A percentile compares a stretch with the other conserved stretches of the same genome.
Evolutionary conservation across 1,140 invertebrate genomes (phyloP).

Genomic region (Fragariocoptes setiger): DNA sequence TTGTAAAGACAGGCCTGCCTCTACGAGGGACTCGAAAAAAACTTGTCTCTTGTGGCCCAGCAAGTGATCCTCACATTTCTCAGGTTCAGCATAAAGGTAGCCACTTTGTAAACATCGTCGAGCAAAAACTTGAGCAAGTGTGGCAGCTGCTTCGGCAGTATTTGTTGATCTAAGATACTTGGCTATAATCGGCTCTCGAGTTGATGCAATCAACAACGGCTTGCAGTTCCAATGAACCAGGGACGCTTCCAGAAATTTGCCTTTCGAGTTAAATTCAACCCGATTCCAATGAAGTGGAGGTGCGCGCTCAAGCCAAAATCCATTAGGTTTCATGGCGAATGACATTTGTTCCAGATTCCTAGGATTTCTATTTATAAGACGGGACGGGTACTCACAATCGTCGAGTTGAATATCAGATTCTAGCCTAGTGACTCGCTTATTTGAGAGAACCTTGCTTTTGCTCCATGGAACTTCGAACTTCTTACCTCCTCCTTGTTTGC

Average conservation of each 20-base stretch:
- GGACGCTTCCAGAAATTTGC: slow-evolving; percentile 2
- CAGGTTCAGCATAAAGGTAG: slow-evolving; percentile 2
- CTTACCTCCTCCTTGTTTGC: no score
- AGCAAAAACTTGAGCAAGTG: slow-evolving; percentile 5
- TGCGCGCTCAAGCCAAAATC: slow-evolving; percentile 6
- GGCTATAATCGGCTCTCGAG: slow-evolving; percentile 1
- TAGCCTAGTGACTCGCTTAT: slow-evolving; percentile 8
- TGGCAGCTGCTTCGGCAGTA: slow-evolving; percentile 2
- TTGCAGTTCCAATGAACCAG: slow-evolving; percentile 7
- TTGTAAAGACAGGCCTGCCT: slow-evolving; percentile 1
- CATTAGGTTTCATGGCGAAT: slow-evolving; percentile 6
- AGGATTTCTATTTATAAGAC: slow-evolving; percentile 8
- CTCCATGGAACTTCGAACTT: no score
- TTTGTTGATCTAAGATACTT: not conserved
- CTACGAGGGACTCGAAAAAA: slow-evolving; percentile 2
- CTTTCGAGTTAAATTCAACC: slow-evolving; percentile 6
- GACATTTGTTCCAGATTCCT: slow-evolving; percentile 9
- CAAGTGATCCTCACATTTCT: not conserved
- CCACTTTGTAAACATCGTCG: slow-evolving; percentile 7
- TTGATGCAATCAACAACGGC: slow-evolving; percentile 2
- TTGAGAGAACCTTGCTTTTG: no score
- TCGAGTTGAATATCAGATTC: slow-evolving; percentile 5
- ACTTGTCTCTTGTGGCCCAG: slow-evolving; percentile 1
- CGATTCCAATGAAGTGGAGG: slow-evolving; percentile 6
- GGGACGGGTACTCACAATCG: not conserved